Percentiles rank a stretch among this genome's conserved stretches.
phyloP scores from a whole-genome alignment of 2,113 vertebrate genomes.

The Procavia capensis region DNA sequence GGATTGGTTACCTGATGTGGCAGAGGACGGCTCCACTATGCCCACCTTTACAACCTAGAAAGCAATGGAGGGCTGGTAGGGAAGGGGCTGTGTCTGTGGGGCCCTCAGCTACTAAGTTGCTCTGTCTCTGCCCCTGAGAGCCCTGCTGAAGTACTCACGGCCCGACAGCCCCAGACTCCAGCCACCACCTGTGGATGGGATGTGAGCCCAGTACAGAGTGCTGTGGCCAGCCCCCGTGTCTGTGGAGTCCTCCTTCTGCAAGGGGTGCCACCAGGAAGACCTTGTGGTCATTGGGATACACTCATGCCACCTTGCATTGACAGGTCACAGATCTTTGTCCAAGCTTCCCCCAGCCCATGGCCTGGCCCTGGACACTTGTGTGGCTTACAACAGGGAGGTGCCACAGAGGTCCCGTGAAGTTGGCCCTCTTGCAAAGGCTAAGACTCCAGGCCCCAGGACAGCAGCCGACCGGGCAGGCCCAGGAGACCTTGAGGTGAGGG shows the following conservation, averaged over 20 bases:
- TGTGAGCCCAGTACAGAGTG: not conserved
- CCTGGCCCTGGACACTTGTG: too few species aligned
- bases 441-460: not conserved
- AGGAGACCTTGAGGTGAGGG: not conserved
- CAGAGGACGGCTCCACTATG: conserved; percentile 95
- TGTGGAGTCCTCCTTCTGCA: not conserved
- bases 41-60: conserved; percentile 97
- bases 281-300: fast-evolving
- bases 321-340: fast-evolving
- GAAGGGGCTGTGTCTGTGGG: fast-evolving
- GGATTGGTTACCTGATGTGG: conserved; percentile 91
- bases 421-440: fast-evolving
- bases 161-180: fast-evolving
- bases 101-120: not conserved
- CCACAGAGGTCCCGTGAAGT: too few species aligned
- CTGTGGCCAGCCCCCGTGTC: fast-evolving
- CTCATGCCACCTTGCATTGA: not conserved
- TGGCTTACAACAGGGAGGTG: too few species aligned
- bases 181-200: too few species aligned
- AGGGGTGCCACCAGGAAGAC: not conserved
- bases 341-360: not conserved
- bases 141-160: not conserved
- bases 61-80: not conserved
- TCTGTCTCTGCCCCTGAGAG: not conserved
- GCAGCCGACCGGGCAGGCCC: too few species aligned